phyloP scores from a whole-genome alignment of 2,888 invertebrate genomes.

The Eurytoma adleriae region DNA sequence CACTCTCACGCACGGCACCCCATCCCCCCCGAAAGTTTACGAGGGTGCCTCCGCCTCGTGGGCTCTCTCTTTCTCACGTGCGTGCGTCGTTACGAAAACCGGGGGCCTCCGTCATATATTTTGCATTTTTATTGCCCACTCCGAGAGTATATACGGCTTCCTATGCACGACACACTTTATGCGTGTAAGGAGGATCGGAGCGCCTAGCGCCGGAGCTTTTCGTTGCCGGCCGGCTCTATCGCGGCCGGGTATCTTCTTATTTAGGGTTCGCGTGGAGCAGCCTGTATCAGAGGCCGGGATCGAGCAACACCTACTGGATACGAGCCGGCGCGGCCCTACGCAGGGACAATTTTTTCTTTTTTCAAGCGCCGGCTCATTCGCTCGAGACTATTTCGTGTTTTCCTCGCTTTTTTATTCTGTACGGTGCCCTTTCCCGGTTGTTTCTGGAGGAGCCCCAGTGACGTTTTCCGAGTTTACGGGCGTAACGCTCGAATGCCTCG shows the following conservation, averaged over 20 bases:
- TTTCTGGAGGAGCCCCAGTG: conserved; percentile 6
- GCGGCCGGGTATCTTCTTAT: conserved; percentile 48
- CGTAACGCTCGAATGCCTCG: background rate
- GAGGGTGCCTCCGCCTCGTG: conserved; percentile 57
- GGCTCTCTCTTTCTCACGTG: conserved; percentile 47
- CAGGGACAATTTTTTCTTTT: background rate
- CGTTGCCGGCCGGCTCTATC: conserved; percentile 37
- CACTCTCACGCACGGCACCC: conserved; percentile 38
- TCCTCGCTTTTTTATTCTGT: conserved; percentile 1
- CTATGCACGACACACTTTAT: conserved; percentile 37
- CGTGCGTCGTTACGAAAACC: conserved; percentile 61
- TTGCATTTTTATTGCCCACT: conserved; percentile 70
- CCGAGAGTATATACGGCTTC: conserved; percentile 12
- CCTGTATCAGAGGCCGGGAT: conserved; percentile 28
- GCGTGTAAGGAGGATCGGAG: background rate
- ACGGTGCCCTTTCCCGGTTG: background rate
- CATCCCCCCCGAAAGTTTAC: conserved; percentile 56
- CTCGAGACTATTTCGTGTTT: conserved; percentile 31
- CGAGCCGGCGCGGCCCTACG: conserved; percentile 7
- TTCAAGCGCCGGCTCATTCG: conserved; percentile 14
- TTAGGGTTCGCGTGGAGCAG: conserved; percentile 48
- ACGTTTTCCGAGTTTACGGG: conserved; percentile 1
- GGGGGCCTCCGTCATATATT: conserved; percentile 63
- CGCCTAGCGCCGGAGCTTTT: conserved; percentile 14
- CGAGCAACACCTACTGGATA: background rate